Evolutionary conservation across 2,113 vertebrate genomes (phyloP).

Genomic region (Stomatorhinus ivindoensis): DNA sequence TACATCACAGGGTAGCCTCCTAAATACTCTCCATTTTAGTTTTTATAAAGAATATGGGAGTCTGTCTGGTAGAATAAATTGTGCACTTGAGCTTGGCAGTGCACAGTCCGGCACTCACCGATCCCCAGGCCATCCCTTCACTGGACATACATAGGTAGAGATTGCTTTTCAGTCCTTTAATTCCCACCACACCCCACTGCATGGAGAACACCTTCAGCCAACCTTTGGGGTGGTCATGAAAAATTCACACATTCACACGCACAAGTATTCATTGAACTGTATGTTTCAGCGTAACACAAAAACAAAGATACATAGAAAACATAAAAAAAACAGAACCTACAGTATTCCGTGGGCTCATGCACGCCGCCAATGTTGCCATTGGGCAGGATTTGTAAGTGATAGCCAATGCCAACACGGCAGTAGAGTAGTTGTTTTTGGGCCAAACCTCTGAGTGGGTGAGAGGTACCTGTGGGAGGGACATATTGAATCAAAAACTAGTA

Average conservation of each 20-base stretch:
- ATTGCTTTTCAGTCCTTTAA: conserved; percentile 45
- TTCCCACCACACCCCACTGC: conserved; percentile 52
- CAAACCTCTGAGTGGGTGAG: conserved; percentile 25
- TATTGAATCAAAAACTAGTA: background rate
- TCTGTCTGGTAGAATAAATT: background rate
- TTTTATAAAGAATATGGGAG: background rate
- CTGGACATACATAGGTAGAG: conserved; percentile 54
- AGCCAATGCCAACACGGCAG: conserved; percentile 58
- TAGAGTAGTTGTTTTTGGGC: conserved; percentile 49
- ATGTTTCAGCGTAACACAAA: background rate
- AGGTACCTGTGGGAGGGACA: conserved; percentile 28
- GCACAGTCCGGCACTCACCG: conserved; percentile 32
- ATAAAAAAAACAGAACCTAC: conserved; percentile 40
- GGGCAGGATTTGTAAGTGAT: conserved; percentile 54
- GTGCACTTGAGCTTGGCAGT: background rate
- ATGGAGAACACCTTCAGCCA: conserved; percentile 52
- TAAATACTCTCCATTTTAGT: background rate
- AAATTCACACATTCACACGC: background rate
- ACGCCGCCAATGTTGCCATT: conserved; percentile 45
- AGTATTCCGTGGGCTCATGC: conserved; percentile 48
- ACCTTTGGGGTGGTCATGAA: conserved; percentile 33
- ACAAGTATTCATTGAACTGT: background rate
- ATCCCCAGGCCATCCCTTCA: conserved; percentile 40
- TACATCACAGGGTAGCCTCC: background rate
- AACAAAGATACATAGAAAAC: background rate